Percentiles rank a stretch among this genome's conserved stretches.
These are phyloP conservation scores for Microcebus murinus DNA, from an alignment of 2,113 vertebrate species.

Conservation along the genomic window DNA sequence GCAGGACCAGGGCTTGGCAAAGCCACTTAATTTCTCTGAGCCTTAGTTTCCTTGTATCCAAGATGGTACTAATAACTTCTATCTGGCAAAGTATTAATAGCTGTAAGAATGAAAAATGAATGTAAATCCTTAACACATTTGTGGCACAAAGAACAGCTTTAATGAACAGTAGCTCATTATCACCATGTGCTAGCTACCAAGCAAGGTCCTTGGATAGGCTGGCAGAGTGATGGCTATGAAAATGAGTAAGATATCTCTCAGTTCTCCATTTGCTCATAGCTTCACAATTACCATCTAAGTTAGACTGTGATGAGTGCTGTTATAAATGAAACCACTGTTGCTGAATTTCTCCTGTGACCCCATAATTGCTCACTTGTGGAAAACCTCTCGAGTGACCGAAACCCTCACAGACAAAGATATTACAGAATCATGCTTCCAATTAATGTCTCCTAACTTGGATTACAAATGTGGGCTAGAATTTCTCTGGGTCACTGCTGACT, in stretches of 20 bases:
- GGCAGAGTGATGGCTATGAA: neutral
- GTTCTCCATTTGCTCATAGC: conserved; percentile 55
- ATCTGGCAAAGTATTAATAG: neutral
- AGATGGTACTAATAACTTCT: neutral
- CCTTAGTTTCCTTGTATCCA: neutral
- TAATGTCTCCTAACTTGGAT: conserved; percentile 69
- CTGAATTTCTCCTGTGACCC: conserved; percentile 63
- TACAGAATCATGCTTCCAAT: conserved; percentile 73
- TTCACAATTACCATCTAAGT: conserved; percentile 57
- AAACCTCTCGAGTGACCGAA: conserved; percentile 71
- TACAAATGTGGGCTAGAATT: conserved; percentile 73
- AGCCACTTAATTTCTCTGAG: neutral
- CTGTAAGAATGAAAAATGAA: neutral
- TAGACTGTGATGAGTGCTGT: conserved; percentile 60
- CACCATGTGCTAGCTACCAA: neutral
- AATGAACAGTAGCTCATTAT: neutral
- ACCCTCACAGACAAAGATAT: conserved; percentile 66
- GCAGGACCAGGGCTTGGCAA: neutral
- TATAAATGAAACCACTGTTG: conserved; percentile 60
- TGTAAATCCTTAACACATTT: conserved; percentile 18
- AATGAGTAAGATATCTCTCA: conserved; percentile 19
- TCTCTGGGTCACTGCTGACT: conserved; percentile 58
- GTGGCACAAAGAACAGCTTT: conserved; percentile 12
- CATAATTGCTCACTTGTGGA: conserved; percentile 74
- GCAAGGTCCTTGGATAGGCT: neutral